Conservation (phyloP, 1,140 invertebrate genomes). For the Drusus annulatus region DNA sequence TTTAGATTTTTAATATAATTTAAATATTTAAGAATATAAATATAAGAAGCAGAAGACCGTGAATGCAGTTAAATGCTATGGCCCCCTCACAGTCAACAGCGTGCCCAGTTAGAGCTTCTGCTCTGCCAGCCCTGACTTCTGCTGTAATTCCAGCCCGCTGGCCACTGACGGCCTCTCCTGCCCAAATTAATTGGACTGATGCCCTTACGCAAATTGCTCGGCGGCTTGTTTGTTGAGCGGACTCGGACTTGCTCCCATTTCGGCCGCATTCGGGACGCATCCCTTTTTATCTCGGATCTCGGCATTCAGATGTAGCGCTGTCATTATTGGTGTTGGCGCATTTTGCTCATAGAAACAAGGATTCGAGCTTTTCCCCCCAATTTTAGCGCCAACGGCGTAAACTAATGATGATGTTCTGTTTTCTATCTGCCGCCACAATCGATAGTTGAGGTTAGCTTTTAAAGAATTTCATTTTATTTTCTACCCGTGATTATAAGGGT, state of each 20-base stretch:
- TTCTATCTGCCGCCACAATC: too few relatives aligned
- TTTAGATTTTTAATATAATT: too few relatives aligned
- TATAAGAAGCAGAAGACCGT: too few relatives aligned
- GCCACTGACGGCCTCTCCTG: constrained; percentile 33
- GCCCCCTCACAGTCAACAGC: too few relatives aligned
- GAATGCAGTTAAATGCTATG: too few relatives aligned
- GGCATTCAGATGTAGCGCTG: constrained; percentile 24
- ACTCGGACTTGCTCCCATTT: constrained; percentile 13
- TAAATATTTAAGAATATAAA: too few relatives aligned
- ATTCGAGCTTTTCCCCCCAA: not conserved
- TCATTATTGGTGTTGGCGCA: constrained; percentile 6
- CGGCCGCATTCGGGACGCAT: not conserved
- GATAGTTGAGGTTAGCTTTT: too few relatives aligned
- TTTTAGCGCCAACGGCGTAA: not conserved
- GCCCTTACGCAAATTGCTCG: constrained; percentile 49
- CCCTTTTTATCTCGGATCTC: constrained; percentile 36
- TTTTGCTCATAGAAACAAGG: constrained; percentile 1
- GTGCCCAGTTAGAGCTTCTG: too few relatives aligned
- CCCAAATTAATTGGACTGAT: constrained; percentile 53
- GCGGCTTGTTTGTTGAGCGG: constrained; percentile 46
- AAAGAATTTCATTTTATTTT: too few relatives aligned
- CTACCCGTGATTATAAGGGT: too few relatives aligned
- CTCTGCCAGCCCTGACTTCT: not conserved
- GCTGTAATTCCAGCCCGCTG: constrained; percentile 3
- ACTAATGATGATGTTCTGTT: too few relatives aligned